phyloP scores from a whole-genome alignment of 2,797 vertebrate species.

The Spea hammondii region DNA sequence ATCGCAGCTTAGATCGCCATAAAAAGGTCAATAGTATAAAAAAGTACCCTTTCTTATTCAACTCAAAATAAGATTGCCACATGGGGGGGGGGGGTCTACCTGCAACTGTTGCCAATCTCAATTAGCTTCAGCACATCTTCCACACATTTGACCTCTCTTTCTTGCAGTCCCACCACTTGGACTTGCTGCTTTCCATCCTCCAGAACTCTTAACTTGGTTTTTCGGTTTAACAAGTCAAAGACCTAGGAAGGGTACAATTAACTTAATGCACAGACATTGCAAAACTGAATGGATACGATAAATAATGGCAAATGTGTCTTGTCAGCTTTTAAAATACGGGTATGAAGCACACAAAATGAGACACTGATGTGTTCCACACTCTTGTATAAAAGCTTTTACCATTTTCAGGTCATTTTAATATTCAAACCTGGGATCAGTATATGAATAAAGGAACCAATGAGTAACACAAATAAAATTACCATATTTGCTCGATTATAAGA shows the following conservation, averaged over 20 bases:
- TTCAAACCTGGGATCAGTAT: no score
- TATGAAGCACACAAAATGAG: neutral
- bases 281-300: neutral
- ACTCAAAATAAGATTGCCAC: no score
- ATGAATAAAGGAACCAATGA: no score
- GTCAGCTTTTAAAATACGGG: no score
- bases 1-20: no score
- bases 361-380: neutral
- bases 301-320: neutral
- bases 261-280: neutral
- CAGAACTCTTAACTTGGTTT: conserved; percentile 90
- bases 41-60: neutral
- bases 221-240: conserved; percentile 94
- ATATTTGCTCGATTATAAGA: no score
- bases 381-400: neutral
- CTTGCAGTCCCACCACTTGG: conserved; percentile 93
- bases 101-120: conserved; percentile 96
- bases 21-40: no score
- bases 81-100: conserved; percentile 66
- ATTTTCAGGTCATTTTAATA: no score
- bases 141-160: conserved; percentile 90
- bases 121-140: conserved; percentile 97
- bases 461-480: no score
- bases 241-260: conserved; percentile 68
- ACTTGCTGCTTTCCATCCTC: conserved; percentile 97